Evolutionary conservation across 2,888 invertebrate genomes (phyloP).

Genomic region (Euproctis similis): DNA sequence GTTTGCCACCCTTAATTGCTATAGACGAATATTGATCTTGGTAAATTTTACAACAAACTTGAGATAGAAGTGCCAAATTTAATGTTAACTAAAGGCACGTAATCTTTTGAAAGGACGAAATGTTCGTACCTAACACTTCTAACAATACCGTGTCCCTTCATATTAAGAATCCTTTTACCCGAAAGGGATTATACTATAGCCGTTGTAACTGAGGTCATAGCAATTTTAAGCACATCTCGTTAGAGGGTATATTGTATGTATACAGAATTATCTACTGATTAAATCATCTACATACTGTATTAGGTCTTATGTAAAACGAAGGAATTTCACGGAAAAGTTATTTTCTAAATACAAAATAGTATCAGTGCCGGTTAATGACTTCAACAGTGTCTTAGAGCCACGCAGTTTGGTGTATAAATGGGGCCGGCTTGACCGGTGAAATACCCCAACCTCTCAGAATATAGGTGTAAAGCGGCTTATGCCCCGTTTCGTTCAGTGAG

Average conservation of each 20-base stretch:
- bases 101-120: slow-evolving; percentile 53
- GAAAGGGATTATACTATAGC: slow-evolving; percentile 44
- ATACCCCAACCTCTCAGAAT: no score
- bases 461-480: no score
- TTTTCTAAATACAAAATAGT: no score
- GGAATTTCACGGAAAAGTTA: no score
- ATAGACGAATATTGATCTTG: slow-evolving; percentile 29
- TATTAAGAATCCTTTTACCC: slow-evolving; percentile 28
- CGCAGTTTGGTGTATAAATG: no score
- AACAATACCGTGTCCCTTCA: slow-evolving; percentile 58
- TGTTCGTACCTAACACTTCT: slow-evolving; percentile 55
- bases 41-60: slow-evolving; percentile 27
- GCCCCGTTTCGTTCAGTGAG: no score
- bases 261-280: slow-evolving; percentile 36
- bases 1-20: slow-evolving; percentile 12
- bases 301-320: no score
- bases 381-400: no score
- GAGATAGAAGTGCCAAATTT: slow-evolving; percentile 51
- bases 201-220: slow-evolving; percentile 36
- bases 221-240: slow-evolving; percentile 34
- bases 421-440: no score
- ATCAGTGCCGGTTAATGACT: no score
- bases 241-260: slow-evolving; percentile 25
- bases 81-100: slow-evolving; percentile 49
- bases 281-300: slow-evolving; percentile 20